Percentiles rank a stretch among this genome's conserved stretches.
phyloP scores from a whole-genome alignment of 2,888 invertebrate genomes.

The Thymelicus acteon region DNA sequence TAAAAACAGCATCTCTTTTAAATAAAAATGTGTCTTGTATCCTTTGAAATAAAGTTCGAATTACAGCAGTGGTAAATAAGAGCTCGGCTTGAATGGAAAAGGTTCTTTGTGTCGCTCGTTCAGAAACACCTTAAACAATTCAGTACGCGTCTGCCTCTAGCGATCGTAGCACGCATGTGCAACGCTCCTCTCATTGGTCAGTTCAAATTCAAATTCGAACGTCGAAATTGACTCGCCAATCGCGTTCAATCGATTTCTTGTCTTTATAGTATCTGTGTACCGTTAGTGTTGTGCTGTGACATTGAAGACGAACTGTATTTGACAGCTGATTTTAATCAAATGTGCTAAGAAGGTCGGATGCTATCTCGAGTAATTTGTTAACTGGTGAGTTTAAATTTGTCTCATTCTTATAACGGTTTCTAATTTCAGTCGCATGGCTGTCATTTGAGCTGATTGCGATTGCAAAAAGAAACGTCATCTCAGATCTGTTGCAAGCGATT shows the following conservation, averaged over 20 bases:
- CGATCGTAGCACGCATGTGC: slow-evolving; percentile 65
- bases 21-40: slow-evolving; percentile 36
- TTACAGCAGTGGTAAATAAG: slow-evolving; percentile 59
- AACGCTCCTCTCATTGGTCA: slow-evolving; percentile 55
- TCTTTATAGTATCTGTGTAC: slow-evolving; percentile 69
- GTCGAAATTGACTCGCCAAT: slow-evolving; percentile 69
- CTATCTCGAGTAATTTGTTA: slow-evolving; percentile 56
- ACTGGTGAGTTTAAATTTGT: slow-evolving; percentile 41
- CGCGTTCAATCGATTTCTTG: slow-evolving; percentile 75
- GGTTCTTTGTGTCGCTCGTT: slow-evolving; percentile 70
- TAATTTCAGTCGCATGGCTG: slow-evolving; percentile 32
- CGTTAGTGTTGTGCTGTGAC: slow-evolving; percentile 76
- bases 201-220: slow-evolving; percentile 73
- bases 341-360: slow-evolving; percentile 63
- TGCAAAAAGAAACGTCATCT: slow-evolving; percentile 34
- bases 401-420: slow-evolving; percentile 29
- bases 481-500: slow-evolving; percentile 23
- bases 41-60: slow-evolving; percentile 49
- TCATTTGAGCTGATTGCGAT: slow-evolving; percentile 18
- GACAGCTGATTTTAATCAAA: slow-evolving; percentile 45
- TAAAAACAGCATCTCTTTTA: slow-evolving; percentile 43
- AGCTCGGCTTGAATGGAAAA: slow-evolving; percentile 71
- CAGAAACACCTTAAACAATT: slow-evolving; percentile 65
- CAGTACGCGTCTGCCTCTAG: slow-evolving; percentile 70
- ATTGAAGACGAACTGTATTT: slow-evolving; percentile 54